These are phyloP conservation scores for Synaphobranchus kaupii DNA, from an alignment of 2,797 vertebrate genomes.

Conservation along the genomic window DNA sequence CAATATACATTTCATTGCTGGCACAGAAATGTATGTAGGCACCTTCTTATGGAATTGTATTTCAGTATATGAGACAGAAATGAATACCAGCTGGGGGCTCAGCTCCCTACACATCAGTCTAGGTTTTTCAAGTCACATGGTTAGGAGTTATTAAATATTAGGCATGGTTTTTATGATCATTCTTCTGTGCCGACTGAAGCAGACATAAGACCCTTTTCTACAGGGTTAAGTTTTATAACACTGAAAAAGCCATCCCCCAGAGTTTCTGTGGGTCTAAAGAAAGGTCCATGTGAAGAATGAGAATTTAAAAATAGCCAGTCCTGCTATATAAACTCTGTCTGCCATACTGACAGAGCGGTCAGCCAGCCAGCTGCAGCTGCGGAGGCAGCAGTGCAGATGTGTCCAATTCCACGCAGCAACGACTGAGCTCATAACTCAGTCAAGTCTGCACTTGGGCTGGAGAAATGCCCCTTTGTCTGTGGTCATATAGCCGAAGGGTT, in stretches of 20 bases:
- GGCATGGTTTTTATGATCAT: neutral
- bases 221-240: neutral
- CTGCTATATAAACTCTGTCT: slow-evolving; percentile 11
- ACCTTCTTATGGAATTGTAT: neutral
- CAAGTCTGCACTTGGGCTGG: neutral
- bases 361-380: neutral
- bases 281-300: neutral
- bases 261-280: slow-evolving; percentile 4
- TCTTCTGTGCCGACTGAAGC: neutral
- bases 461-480: slow-evolving; percentile 5
- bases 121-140: neutral
- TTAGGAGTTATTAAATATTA: neutral
- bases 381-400: neutral
- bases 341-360: neutral
- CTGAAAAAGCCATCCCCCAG: neutral
- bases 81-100: neutral
- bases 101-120: neutral
- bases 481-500: neutral
- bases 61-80: neutral
- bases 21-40: slow-evolving; percentile 5
- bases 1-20: neutral
- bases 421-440: neutral
- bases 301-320: slow-evolving; percentile 15
- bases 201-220: neutral
- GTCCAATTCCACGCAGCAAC: neutral